Percentiles rank a stretch among this genome's conserved stretches.
Evolutionary conservation across 2,113 vertebrate species (phyloP).

Genomic region (Chionomys nivalis): DNA sequence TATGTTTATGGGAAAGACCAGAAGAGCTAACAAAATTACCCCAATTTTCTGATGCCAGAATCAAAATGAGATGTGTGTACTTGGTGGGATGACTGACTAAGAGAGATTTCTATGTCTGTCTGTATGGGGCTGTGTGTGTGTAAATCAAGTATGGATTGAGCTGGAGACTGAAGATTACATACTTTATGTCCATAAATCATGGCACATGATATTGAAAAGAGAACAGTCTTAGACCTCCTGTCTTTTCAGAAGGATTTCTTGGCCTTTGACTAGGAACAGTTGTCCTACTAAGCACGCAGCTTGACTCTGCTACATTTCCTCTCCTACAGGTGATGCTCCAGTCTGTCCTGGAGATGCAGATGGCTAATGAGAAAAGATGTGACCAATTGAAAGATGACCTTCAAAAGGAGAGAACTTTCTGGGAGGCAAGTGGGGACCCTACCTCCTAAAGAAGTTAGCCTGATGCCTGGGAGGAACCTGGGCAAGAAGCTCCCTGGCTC

Average conservation of each 20-base stretch:
- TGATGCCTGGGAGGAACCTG: background rate
- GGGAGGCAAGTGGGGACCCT: slow-evolving; percentile 48
- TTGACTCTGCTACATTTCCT: background rate
- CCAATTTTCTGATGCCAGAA: background rate
- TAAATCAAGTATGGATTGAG: background rate
- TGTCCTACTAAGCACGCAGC: background rate
- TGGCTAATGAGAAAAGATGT: background rate
- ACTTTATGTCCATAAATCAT: background rate
- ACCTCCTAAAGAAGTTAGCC: background rate
- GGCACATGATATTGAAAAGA: too few species aligned
- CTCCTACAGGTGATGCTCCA: slow-evolving; percentile 40
- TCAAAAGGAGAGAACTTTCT: slow-evolving; percentile 27
- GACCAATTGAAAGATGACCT: slow-evolving; percentile 10
- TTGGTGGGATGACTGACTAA: background rate
- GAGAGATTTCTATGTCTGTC: background rate
- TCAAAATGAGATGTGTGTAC: background rate
- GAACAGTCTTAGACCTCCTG: too few species aligned
- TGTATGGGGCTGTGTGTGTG: too few species aligned
- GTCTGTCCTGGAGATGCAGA: background rate
- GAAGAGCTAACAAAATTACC: background rate
- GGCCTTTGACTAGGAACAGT: background rate
- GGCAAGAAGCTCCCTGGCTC: background rate
- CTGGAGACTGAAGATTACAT: background rate
- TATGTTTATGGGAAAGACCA: background rate
- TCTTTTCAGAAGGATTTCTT: background rate